Conservation (phyloP, 2,113 vertebrate genomes). For the Chamaetylas fuelleborni region DNA sequence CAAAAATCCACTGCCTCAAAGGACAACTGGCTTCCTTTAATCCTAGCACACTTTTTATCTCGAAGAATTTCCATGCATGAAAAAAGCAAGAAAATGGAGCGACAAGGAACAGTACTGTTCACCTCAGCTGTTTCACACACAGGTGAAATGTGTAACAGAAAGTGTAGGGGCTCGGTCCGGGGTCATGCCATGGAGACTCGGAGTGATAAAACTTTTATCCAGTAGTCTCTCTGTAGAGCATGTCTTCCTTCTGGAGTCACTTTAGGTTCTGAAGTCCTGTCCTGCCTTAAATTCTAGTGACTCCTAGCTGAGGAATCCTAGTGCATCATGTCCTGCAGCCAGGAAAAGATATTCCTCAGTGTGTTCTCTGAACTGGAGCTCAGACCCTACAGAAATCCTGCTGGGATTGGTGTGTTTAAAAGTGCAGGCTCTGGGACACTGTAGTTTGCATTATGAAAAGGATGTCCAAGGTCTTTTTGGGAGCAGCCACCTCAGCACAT, state of each 20-base stretch:
- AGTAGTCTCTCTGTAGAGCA: not conserved
- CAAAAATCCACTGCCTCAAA: not conserved
- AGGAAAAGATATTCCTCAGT: not conserved
- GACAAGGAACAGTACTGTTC: not conserved
- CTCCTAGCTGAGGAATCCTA: not conserved
- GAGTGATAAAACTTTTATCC: not conserved
- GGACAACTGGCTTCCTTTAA: not conserved
- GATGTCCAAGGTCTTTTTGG: not conserved
- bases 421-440: not conserved
- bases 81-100: not conserved
- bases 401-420: not conserved
- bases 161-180: not conserved
- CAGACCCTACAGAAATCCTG: not conserved
- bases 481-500: not conserved
- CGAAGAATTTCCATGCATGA: not conserved
- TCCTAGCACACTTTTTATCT: not conserved
- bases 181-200: accelerated
- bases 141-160: not conserved
- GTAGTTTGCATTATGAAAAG: not conserved
- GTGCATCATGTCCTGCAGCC: not conserved
- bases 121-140: not conserved
- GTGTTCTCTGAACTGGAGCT: not conserved
- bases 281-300: constrained; percentile 29
- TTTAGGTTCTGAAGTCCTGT: not conserved
- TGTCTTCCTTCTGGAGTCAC: not conserved